Base-by-base conservation (phyloP, 2,113 vertebrate genomes). In the Romanogobio albipinnatus region DNA sequence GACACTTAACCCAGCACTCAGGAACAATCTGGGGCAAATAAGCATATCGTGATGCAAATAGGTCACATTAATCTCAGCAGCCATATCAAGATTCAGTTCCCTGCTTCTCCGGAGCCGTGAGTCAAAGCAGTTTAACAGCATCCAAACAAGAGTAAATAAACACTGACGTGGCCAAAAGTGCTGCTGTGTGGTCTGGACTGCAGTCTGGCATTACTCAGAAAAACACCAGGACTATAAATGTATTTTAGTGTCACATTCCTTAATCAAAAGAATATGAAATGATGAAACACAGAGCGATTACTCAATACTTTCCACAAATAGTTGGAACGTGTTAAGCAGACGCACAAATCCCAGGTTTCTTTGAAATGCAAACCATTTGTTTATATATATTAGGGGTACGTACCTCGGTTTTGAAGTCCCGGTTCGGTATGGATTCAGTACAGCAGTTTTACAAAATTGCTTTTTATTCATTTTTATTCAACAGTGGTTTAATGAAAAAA, bases 21-120 rank as follows among this genome's bases (percentile, higher is more conserved):
- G 84, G 80, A 78, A 82, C 11, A 22, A 91, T 90, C 78, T 76
- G 45, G 51, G 83, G 82, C 1, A 87, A 90, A 86, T 84, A 74
- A 88, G 84, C 76, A 81, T 59, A 81, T 75, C 26, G 22, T 88
- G 68, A 58, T 53, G 83, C 61, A 84, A 86, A 88, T 62, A 85
- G 51, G 53, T 59, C 39, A 58, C 76, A 86, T 90, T 90, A 78
- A 85, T 84, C 26, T 58, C 1, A 22, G 62, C 61, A 66, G 11
- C 49, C 11, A 10, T 53, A 75, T 79, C 53, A 33, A 26, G 19
- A 10, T 22, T 36, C 26, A 15, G 7, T 26, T n/a, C 43, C 68
- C 49, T 7, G 49, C 2, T 75, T 36, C 79, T 47, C 17, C 3
- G 5, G 45, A 39, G 53, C 8, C 56, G 59, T 85, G 59, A 89